Evolutionary conservation across 2,888 invertebrate species (phyloP).

Genomic region (Lepetodrilus schrolli): DNA sequence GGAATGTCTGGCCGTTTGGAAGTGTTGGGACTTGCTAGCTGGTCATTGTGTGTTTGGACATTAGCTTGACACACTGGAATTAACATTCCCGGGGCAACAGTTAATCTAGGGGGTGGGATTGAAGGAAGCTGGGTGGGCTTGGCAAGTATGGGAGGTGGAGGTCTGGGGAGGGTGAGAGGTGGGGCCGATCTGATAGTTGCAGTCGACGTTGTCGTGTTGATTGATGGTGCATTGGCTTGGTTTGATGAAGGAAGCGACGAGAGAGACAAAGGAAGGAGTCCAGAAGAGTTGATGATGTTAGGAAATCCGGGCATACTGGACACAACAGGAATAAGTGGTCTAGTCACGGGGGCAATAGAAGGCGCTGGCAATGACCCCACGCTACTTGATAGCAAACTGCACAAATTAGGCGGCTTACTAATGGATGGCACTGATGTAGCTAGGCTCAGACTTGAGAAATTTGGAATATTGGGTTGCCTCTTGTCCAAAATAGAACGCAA

Average conservation of each 20-base stretch:
- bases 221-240: neutral
- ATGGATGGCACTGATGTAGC: neutral
- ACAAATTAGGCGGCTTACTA: neutral
- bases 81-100: slow-evolving; percentile 30
- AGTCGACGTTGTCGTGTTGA: neutral
- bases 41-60: neutral
- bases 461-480: neutral
- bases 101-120: slow-evolving; percentile 30
- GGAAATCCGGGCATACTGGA: too few species aligned
- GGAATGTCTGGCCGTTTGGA: slow-evolving; percentile 26
- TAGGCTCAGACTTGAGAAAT: slow-evolving; percentile 7
- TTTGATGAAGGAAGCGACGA: too few species aligned
- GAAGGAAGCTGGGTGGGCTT: slow-evolving; percentile 1
- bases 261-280: too few species aligned
- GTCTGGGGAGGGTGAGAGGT: slow-evolving; percentile 6
- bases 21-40: neutral
- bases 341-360: neutral
- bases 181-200: neutral
- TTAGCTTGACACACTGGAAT: slow-evolving; percentile 32
- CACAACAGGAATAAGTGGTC: too few species aligned
- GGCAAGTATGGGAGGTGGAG: neutral
- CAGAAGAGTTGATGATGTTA: neutral
- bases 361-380: neutral
- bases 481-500: slow-evolving; percentile 1
- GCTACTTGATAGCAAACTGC: neutral